Evolutionary conservation across 2,888 invertebrate genomes (phyloP).

Genomic region (Diaperis boleti): DNA sequence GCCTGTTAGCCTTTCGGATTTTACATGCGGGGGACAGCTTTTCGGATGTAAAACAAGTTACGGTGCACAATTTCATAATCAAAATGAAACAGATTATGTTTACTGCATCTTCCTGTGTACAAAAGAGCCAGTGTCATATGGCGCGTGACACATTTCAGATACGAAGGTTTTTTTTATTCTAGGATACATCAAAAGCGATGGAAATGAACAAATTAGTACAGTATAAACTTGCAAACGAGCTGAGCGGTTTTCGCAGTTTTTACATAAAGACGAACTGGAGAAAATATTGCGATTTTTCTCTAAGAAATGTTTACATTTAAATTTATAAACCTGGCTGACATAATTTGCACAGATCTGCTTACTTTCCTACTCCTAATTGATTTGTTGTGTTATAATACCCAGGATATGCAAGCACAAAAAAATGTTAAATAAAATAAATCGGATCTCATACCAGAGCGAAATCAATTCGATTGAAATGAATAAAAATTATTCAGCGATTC

Average conservation of each 20-base stretch:
- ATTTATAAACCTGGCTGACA: no score
- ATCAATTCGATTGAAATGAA: neutral
- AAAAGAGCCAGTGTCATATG: neutral
- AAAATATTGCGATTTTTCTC: no score
- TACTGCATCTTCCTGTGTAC: neutral
- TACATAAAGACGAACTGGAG: neutral
- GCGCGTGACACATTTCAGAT: neutral
- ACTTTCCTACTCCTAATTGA: no score
- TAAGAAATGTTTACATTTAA: no score
- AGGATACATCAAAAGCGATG: neutral
- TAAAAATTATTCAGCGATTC: neutral
- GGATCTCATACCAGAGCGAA: no score
- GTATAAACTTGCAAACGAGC: neutral
- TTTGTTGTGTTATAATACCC: no score
- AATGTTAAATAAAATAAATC: no score
- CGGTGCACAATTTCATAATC: neutral
- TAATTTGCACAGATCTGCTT: no score
- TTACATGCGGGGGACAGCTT: neutral
- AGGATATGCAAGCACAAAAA: no score
- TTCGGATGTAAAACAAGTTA: neutral
- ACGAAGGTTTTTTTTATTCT: no score
- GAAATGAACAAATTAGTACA: neutral
- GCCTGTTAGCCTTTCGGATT: neutral
- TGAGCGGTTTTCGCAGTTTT: neutral
- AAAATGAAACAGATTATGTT: neutral